phyloP scores from a whole-genome alignment of 2,797 vertebrate species.

The Florisuga fusca region DNA sequence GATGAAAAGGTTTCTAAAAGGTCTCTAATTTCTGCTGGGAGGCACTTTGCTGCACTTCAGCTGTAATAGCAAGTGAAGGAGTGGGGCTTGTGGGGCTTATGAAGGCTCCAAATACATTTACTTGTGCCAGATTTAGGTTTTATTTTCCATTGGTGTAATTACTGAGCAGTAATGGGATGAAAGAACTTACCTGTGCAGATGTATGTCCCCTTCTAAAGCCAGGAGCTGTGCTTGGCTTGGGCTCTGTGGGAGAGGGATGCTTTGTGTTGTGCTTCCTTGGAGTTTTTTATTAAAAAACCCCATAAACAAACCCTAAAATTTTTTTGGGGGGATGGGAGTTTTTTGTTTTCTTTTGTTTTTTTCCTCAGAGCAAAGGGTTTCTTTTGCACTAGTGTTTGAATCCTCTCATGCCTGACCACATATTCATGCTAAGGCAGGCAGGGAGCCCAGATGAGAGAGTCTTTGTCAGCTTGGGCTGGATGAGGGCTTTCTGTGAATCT shows the following conservation, averaged over 20 bases:
- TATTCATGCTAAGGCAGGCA: background rate
- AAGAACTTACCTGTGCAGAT: background rate
- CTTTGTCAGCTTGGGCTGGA: background rate
- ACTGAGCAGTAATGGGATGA: background rate
- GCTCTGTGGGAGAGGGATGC: background rate
- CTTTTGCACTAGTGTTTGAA: background rate
- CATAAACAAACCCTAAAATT: too few relatives aligned
- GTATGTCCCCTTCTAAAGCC: background rate
- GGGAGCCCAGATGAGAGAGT: background rate
- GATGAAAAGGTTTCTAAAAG: constrained; percentile 40
- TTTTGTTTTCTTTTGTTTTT: background rate
- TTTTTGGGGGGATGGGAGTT: too few relatives aligned
- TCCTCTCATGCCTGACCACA: fast-evolving
- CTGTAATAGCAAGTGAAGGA: background rate
- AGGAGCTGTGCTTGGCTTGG: background rate
- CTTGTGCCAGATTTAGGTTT: background rate
- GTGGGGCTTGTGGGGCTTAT: background rate
- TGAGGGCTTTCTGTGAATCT: background rate
- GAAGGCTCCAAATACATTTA: background rate
- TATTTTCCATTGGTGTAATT: constrained; percentile 15
- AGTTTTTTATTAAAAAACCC: background rate
- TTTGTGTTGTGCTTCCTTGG: background rate
- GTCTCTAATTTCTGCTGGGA: constrained; percentile 40
- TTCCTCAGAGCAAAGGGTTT: background rate
- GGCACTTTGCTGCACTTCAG: background rate